A percentile compares a stretch with the other conserved stretches of the same genome.
Conservation (phyloP, 2,797 vertebrate genomes). For the Dallia pectoralis region DNA sequence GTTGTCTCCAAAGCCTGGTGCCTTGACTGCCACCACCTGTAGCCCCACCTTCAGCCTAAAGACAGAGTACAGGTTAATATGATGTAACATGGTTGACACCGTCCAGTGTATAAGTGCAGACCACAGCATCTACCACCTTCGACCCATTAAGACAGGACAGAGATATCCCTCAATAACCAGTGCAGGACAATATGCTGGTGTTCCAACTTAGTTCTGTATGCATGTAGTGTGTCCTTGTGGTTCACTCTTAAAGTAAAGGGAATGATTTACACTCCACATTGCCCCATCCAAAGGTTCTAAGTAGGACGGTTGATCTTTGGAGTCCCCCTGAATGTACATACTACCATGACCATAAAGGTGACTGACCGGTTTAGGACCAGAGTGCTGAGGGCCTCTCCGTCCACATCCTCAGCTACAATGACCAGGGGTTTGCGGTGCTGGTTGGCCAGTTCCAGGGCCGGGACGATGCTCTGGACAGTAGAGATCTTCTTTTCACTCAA, state of each 20-base stretch:
- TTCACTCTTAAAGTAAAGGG: neutral
- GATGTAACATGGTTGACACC: constrained; percentile 3
- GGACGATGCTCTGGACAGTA: constrained; percentile 94
- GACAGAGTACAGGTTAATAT: constrained; percentile 2
- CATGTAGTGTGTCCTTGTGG: neutral
- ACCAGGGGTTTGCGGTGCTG: constrained; percentile 94
- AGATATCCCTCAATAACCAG: neutral
- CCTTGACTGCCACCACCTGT: constrained; percentile 96
- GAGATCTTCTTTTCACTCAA: constrained; percentile 98
- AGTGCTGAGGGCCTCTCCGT: constrained; percentile 97
- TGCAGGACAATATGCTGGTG: neutral
- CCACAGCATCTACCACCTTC: neutral
- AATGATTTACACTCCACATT: neutral
- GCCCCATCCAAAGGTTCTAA: neutral
- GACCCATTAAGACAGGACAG: neutral
- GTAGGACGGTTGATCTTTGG: neutral
- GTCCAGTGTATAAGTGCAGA: neutral
- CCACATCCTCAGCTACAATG: constrained; percentile 95
- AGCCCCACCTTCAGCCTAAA: constrained; percentile 93
- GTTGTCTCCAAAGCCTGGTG: constrained; percentile 97
- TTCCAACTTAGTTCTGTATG: neutral
- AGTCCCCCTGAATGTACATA: neutral
- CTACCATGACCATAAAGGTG: neutral
- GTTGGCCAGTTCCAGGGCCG: constrained; percentile 95
- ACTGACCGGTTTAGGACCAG: constrained; percentile 90